These are phyloP conservation scores for Callipepla squamata DNA, from an alignment of 2,113 vertebrate genomes.

Conservation along the genomic window DNA sequence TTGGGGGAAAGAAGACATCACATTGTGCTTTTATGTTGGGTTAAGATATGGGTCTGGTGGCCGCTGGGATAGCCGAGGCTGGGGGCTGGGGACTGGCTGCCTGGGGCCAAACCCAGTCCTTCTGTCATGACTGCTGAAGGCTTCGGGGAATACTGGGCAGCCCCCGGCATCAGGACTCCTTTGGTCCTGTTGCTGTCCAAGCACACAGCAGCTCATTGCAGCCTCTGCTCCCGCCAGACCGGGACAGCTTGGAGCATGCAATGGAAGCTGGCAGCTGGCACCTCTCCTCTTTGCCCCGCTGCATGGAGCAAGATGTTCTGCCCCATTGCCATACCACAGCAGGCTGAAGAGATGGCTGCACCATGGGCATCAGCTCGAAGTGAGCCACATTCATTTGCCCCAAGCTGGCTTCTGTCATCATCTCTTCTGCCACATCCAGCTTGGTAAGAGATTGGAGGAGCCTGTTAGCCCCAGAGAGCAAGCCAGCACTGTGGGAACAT, in stretches of 20 bases:
- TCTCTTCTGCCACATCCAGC: fast-evolving
- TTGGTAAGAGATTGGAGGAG: not conserved
- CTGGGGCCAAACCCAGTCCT: too few species aligned
- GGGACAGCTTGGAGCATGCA: not conserved
- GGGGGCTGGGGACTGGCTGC: too few species aligned
- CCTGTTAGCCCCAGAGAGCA: not conserved
- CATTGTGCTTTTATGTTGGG: not conserved
- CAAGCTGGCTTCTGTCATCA: not conserved
- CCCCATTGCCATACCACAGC: not conserved
- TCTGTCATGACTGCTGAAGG: not conserved
- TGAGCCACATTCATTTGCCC: not conserved
- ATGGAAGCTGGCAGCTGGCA: not conserved
- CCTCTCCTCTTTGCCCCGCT: fast-evolving
- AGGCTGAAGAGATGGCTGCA: not conserved
- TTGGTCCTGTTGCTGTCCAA: slow-evolving; percentile 12
- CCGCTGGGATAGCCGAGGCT: too few species aligned
- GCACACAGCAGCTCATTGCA: slow-evolving; percentile 1
- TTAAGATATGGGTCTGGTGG: not conserved
- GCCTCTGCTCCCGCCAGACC: not conserved
- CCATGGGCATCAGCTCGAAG: not conserved
- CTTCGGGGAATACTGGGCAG: not conserved
- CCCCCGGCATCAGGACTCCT: not conserved
- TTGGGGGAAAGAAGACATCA: not conserved
- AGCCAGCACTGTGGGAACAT: not conserved
- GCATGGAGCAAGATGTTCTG: not conserved